These are phyloP conservation scores for Muraenolepis orangiensis DNA, from an alignment of 2,797 vertebrate species.

Conservation along the genomic window DNA sequence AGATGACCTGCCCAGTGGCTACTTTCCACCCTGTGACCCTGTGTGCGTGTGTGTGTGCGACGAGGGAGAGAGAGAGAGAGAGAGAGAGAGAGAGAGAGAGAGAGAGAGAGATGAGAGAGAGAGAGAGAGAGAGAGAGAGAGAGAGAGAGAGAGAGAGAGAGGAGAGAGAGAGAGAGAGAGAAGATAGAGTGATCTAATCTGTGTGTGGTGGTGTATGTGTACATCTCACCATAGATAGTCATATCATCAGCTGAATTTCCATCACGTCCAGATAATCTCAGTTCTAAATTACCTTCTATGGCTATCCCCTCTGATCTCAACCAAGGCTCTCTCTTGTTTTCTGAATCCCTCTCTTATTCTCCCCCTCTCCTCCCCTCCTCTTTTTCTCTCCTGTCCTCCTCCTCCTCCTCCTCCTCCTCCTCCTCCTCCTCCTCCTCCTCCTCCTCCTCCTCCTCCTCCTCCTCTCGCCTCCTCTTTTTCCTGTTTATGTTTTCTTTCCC, in stretches of 20 bases:
- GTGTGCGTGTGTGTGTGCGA: slow-evolving; percentile 3
- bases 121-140: not conserved
- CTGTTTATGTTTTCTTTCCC: not conserved
- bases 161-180: not conserved
- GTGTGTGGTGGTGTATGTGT: slow-evolving; percentile 14
- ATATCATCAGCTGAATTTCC: slow-evolving; percentile 60
- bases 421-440: not conserved
- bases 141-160: not conserved
- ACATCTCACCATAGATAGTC: slow-evolving; percentile 69
- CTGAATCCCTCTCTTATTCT: not conserved
- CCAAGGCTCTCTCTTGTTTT: not conserved
- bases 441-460: too few relatives aligned
- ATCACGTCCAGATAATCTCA: slow-evolving; percentile 54
- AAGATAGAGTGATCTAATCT: not conserved
- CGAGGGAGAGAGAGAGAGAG: slow-evolving; percentile 1
- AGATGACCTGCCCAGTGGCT: slow-evolving; percentile 21
- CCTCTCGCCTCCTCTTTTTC: not conserved
- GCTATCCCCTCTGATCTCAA: slow-evolving; percentile 45
- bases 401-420: not conserved
- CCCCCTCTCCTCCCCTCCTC: not conserved
- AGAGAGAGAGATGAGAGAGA: not conserved
- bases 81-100: not conserved
- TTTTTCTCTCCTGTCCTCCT: too few relatives aligned
- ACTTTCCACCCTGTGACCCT: slow-evolving; percentile 59
- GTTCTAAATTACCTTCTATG: slow-evolving; percentile 66